A percentile compares a stretch with the other conserved stretches of the same genome.
Conservation (phyloP, 1,140 invertebrate genomes). For the Drosophila leontia region DNA sequence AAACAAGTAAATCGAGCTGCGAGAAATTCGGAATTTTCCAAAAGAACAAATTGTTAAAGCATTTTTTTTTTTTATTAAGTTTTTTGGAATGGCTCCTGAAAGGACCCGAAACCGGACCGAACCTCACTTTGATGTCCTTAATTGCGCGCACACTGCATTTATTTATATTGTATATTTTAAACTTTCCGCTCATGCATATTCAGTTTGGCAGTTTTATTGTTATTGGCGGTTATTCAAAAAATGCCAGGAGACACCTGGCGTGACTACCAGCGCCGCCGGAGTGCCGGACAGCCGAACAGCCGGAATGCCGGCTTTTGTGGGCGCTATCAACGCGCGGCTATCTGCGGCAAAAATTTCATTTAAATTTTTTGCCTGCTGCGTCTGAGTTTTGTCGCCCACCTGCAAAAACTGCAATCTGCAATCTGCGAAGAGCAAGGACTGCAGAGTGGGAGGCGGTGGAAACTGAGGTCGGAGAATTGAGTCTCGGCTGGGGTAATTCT, state of each 20-base stretch:
- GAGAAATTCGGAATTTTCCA: conserved; percentile 1
- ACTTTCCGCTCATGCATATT: conserved; percentile 76
- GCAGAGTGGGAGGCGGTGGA: background rate
- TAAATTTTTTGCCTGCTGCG: conserved; percentile 68
- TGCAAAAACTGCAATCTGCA: conserved; percentile 54
- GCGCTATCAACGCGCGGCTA: conserved; percentile 56
- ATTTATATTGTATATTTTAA: conserved; percentile 81
- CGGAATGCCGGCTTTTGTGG: conserved; percentile 34
- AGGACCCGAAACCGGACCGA: conserved; percentile 13
- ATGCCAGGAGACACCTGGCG: conserved; percentile 56
- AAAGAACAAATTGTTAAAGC: conserved; percentile 15
- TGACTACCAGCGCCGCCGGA: background rate
- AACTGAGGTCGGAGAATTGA: conserved; percentile 48
- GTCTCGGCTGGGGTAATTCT: conserved; percentile 56
- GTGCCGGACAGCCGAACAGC: conserved; percentile 6
- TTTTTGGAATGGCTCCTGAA: conserved; percentile 9
- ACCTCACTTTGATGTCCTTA: conserved; percentile 66
- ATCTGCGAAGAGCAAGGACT: conserved; percentile 7
- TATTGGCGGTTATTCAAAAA: conserved; percentile 75
- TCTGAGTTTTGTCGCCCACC: conserved; percentile 61
- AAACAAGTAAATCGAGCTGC: background rate
- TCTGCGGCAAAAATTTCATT: conserved; percentile 72
- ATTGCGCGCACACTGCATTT: conserved; percentile 77
- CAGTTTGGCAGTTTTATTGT: conserved; percentile 79
- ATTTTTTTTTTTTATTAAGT: background rate